Conservation (phyloP, 2,888 invertebrate genomes). For the Nymphalis c-album region DNA sequence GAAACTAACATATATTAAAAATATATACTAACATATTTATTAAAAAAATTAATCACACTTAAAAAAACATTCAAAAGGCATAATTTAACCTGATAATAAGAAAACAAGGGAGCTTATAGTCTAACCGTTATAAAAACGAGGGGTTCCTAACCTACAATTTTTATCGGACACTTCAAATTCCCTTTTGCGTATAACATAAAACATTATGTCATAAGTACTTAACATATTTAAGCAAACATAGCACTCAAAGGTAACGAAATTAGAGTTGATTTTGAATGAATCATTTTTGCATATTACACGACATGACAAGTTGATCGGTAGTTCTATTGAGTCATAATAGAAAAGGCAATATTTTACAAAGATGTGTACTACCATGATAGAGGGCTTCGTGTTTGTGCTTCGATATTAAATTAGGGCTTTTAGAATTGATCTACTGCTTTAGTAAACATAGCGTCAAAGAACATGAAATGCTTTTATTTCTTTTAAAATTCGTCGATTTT, state of each 20-base stretch:
- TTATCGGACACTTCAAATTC: conserved; percentile 64
- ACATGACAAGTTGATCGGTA: conserved; percentile 23
- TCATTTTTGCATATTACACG: conserved; percentile 5
- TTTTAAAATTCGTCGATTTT: not conserved
- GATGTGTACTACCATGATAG: conserved; percentile 64
- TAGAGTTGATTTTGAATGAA: conserved; percentile 17
- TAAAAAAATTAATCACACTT: not conserved
- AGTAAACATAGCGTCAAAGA: conserved; percentile 43
- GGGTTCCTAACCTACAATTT: conserved; percentile 66
- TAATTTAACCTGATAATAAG: conserved; percentile 27
- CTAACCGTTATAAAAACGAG: conserved; percentile 46
- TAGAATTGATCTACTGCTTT: conserved; percentile 66
- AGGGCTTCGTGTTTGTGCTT: conserved; percentile 60
- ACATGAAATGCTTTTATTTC: conserved; percentile 2
- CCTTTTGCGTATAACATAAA: conserved; percentile 44
- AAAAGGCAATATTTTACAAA: conserved; percentile 60
- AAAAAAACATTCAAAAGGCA: conserved; percentile 5
- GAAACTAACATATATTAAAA: no score
- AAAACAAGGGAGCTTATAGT: conserved; percentile 35
- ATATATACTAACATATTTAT: no score
- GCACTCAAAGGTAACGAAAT: conserved; percentile 26
- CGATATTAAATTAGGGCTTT: conserved; percentile 60
- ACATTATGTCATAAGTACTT: conserved; percentile 12
- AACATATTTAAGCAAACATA: conserved; percentile 34
- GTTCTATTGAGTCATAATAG: conserved; percentile 76